Evolutionary conservation across 2,888 invertebrate species (phyloP), one percentile per base, ranked within the genome.

Genomic region (Pheosia tremula): DNA sequence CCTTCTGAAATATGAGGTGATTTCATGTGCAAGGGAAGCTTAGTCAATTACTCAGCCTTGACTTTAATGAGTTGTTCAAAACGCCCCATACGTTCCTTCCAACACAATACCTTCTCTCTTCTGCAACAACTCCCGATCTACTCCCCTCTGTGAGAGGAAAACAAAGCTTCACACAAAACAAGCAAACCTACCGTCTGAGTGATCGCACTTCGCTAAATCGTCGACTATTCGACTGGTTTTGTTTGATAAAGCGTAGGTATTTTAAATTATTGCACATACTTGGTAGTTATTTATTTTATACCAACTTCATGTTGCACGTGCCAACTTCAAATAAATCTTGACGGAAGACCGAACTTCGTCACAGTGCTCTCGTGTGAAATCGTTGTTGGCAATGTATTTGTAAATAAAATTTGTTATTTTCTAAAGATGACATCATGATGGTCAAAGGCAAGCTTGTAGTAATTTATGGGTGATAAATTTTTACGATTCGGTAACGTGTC

Each of bases 131-230:
- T 83, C 86, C 86, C 83, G 81, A 84, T 81, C 82, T 24, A 24
- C 24, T 24, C 24, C 24, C 75, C 76, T 84, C 75, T 75, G 84
- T 61, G 66, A 75, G 89, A 89, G 89, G 90, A 87, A 56, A 84
- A 86, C 81, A 81, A 71, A 77, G 82, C 82, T 84, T 81, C 81
- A 84, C 87, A 88, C 88, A 85, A 87, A 89, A 88, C 88, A 82
- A 81, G 86, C 81, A 87, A 88, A 86, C 81, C 84, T 82, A 81
- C 83, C 85, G 85, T 87, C 82, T 82, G 84, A 82, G 82, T 85
- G 86, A 86, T 86, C 84, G 83, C 78, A 79, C 80, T 82, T 80
- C 74, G 79, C 62, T 68, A 64, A 69, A 72, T 75, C 74, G 62
- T 71, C 66, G 66, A 73, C 72, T 70, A 67, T 71, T 50, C 10